Base-by-base conservation (phyloP, 2,797 vertebrate species). In the Meriones psammophilus region DNA sequence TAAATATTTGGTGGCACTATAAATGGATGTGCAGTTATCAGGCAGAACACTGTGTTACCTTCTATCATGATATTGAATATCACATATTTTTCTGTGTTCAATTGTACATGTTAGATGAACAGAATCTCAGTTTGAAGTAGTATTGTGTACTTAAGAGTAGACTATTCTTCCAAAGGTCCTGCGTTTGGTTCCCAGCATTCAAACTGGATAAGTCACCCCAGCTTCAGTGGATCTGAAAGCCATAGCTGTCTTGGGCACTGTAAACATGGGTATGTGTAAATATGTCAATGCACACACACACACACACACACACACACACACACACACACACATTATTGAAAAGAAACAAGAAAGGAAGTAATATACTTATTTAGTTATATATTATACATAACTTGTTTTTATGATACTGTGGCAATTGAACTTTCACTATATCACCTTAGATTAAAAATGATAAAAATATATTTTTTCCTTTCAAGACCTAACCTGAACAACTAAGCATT, bases 371-470 rank as follows among this genome's bases (percentile, higher is more conserved):
- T 33, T 9, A 36, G 22, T 58, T 58, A 50, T 5, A 58, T 58
- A 15, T 14, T 54, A 64, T 13, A 74, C 36, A 89, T 5, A 13
- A 7, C 58, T 85, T 7, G 86, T 6, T 30, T 68, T 60, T 89
- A 39, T 1, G 28, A 28, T 91, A 22, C 0, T 79, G 8, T 0
- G 85, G 20, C 42, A 14, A 0, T 50, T 83, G 92, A 79, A 92
- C 30, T 12, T 18, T n/a, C 13, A 50, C 5, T 36, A 13, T 33
- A 91, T 1, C 8, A 91, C 22, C 5, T 80, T 22, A 81, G 18
- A 1, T 85, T 22, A 88, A 74, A 74, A 89, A 91, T 88, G 42
- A 79, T 14, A 88, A n/a, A 77, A 89, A 88, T 71, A 64, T n/a
- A 64, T 0, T 79, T 26, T 60, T 69, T 62, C 24, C 76, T 92